These are phyloP conservation scores for Ormyrus rosae DNA, from an alignment of 2,888 invertebrate genomes.

Conservation along the genomic window DNA sequence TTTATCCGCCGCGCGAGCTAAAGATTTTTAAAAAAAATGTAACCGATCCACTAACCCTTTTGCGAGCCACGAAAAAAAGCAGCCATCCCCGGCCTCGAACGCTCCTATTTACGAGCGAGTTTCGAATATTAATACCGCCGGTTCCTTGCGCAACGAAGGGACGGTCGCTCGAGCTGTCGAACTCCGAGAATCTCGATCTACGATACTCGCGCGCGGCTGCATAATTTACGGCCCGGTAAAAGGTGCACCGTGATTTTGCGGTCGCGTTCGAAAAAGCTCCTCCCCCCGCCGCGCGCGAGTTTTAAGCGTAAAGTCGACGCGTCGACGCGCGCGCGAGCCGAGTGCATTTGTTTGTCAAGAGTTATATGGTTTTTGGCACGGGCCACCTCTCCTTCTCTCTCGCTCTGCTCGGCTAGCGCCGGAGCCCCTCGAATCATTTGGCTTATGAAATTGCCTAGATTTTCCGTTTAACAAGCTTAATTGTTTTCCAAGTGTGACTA, in stretches of 20 bases:
- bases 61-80: too few relatives aligned
- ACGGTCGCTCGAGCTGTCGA: constrained; percentile 1
- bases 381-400: not conserved
- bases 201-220: not conserved
- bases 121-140: too few relatives aligned
- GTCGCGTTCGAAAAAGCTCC: constrained; percentile 6
- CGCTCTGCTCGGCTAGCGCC: not conserved
- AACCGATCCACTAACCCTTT: too few relatives aligned
- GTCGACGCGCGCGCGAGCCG: not conserved
- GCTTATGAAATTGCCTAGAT: constrained; percentile 16
- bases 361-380: constrained; percentile 35
- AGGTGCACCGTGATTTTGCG: constrained; percentile 20
- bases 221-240: constrained; percentile 40
- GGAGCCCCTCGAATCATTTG: constrained; percentile 15
- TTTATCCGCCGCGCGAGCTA: not conserved
- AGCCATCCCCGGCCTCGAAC: too few relatives aligned
- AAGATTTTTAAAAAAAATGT: too few relatives aligned
- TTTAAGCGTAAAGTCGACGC: not conserved
- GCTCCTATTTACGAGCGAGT: too few relatives aligned
- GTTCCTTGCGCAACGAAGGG: too few relatives aligned
- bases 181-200: constrained; percentile 6
- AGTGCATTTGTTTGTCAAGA: constrained; percentile 40
- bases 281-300: not conserved
- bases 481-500: constrained; percentile 32
- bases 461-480: constrained; percentile 8